phyloP scores from a whole-genome alignment of 1,140 invertebrate genomes.

The Drosophila nannoptera region DNA sequence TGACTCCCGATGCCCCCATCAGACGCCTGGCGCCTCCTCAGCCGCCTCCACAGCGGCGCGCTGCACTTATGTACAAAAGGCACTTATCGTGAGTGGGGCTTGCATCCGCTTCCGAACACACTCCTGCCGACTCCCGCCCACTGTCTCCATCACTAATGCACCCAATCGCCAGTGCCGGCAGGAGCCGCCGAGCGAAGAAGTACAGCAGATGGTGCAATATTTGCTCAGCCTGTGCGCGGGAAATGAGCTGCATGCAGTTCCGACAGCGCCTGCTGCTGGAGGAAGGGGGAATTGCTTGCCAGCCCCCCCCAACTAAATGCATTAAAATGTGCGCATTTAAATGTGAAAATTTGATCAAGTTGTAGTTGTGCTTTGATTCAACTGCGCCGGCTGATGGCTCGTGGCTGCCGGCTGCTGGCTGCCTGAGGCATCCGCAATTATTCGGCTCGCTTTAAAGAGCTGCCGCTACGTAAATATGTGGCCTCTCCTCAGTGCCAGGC shows the following conservation, averaged over 20 bases:
- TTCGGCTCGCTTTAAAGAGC: slow-evolving; percentile 22
- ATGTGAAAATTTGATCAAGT: slow-evolving; percentile 43
- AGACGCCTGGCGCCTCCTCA: neutral
- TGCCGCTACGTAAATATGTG: slow-evolving; percentile 21
- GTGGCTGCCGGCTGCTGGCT: neutral
- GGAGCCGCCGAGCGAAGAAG: neutral
- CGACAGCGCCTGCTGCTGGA: slow-evolving; percentile 8
- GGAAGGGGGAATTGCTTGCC: neutral
- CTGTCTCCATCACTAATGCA: slow-evolving; percentile 38
- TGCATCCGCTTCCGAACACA: slow-evolving; percentile 51
- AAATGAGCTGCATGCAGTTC: slow-evolving; percentile 55
- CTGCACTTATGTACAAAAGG: slow-evolving; percentile 59
- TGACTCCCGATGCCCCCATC: slow-evolving; percentile 53
- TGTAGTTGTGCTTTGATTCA: slow-evolving; percentile 41
- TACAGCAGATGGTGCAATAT: slow-evolving; percentile 27
- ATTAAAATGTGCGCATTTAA: slow-evolving; percentile 42
- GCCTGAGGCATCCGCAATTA: slow-evolving; percentile 31
- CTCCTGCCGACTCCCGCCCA: slow-evolving; percentile 30
- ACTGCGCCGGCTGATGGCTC: slow-evolving; percentile 17
- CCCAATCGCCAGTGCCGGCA: slow-evolving; percentile 31
- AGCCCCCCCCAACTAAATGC: slow-evolving; percentile 24
- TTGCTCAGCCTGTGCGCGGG: slow-evolving; percentile 48
- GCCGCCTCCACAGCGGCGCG: neutral
- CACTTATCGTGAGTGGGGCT: slow-evolving; percentile 60
- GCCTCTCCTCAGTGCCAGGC: neutral